Evolutionary conservation across 2,113 vertebrate genomes (phyloP).

Genomic region (Macroglossus sobrinus): DNA sequence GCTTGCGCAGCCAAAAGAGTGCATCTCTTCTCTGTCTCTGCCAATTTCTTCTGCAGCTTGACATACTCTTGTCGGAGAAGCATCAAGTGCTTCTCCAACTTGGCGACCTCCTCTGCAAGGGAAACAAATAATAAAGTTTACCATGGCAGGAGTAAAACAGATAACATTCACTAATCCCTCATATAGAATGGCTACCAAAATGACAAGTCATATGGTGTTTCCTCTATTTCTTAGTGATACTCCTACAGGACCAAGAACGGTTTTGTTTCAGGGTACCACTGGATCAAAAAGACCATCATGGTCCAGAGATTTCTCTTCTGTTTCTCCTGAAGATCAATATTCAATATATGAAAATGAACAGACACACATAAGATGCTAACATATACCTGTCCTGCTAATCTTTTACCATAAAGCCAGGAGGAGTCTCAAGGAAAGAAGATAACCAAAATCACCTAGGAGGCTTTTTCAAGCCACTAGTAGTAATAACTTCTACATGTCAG

Average conservation of each 20-base stretch:
- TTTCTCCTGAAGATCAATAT: not conserved
- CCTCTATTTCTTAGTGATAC: not conserved
- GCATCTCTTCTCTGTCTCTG: constrained; percentile 94
- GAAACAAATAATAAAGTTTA: constrained; percentile 28
- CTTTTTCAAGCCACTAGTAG: not conserved
- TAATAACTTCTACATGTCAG: not conserved
- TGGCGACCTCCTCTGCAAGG: constrained; percentile 97
- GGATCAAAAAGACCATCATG: not conserved
- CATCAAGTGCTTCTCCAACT: constrained; percentile 98
- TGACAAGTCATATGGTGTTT: not conserved
- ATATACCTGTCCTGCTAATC: not conserved
- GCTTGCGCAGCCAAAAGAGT: constrained; percentile 90
- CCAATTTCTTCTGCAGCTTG: constrained; percentile 97
- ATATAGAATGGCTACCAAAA: not conserved
- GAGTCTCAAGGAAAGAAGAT: not conserved
- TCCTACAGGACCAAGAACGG: not conserved
- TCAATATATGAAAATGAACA: not conserved
- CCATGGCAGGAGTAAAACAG: not conserved
- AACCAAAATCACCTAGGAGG: not conserved
- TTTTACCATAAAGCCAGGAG: not conserved
- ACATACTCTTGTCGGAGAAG: constrained; percentile 99
- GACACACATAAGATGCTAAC: not conserved
- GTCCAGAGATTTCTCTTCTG: not conserved
- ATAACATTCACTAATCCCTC: not conserved
- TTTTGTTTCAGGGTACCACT: not conserved